phyloP scores from a whole-genome alignment of 2,888 invertebrate genomes.

The Dolichomitus sp. region DNA sequence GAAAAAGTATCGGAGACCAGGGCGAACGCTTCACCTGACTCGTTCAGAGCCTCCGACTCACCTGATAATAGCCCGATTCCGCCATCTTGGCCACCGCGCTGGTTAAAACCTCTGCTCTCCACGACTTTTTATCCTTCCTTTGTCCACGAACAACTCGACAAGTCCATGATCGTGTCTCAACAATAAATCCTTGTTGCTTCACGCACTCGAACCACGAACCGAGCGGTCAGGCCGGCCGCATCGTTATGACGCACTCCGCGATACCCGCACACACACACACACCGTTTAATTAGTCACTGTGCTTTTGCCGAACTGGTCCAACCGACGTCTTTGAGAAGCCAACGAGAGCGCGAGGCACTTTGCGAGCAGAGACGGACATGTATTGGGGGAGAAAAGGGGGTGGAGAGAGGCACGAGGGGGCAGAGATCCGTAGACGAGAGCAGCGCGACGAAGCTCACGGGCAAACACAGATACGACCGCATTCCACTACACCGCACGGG shows the following conservation, averaged over 20 bases:
- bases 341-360: conserved; percentile 17
- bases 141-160: conserved; percentile 76
- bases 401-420: conserved; percentile 13
- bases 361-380: conserved; percentile 17
- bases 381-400: neutral
- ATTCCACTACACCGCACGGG: conserved; percentile 79
- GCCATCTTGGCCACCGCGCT: conserved; percentile 88
- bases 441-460: conserved; percentile 41
- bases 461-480: conserved; percentile 74
- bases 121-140: conserved; percentile 82
- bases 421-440: conserved; percentile 26
- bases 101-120: conserved; percentile 67
- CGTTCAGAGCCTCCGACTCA: conserved; percentile 84
- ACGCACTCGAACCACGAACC: conserved; percentile 30
- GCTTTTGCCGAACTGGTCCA: conserved; percentile 40
- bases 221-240: conserved; percentile 62
- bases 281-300: conserved; percentile 61
- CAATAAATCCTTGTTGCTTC: conserved; percentile 11
- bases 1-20: neutral
- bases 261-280: conserved; percentile 1
- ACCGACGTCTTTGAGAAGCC: conserved; percentile 37
- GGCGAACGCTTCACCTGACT: conserved; percentile 24
- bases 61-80: conserved; percentile 90
- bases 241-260: conserved; percentile 62
- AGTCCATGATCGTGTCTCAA: conserved; percentile 77